Evolutionary conservation across 2,888 invertebrate species (phyloP), one percentile per base, ranked within the genome.

Genomic region (Pantelozetes paolii): DNA sequence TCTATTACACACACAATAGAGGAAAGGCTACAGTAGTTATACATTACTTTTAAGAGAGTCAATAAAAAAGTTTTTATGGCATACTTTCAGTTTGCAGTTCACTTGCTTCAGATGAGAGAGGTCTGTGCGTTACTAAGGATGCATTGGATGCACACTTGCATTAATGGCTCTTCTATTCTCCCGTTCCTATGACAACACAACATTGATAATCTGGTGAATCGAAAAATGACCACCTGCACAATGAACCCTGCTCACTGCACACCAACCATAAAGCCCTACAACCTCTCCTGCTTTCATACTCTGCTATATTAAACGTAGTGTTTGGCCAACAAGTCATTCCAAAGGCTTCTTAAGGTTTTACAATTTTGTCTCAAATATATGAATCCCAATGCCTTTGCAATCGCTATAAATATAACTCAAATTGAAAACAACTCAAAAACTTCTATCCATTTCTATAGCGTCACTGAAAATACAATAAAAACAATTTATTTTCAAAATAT

Each of bases 1-100:
- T 54, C 54, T 54, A 54, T 54, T 54, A 54, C 54, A 5, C 50
- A 50, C 8, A 20, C 11, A 54, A 15, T 54, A 15, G 26, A 54
- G 54, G 8, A 11, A 20, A 54, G 54, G 54, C 54, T 9, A 20
- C 15, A 54, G 54, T 54, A 54, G 54, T 54, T 54, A 54, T 54
- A 26, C 54, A 54, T 54, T 54, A 54, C 54, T 54, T 54, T 26
- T 23, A 54, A 54, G 54, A 45, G 36, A 50, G 54, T 54, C 54
- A 54, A 54, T 54, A 54, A 54, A 54, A 54, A 54, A 6, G 6
- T 54, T 54, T 54, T 54, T 50, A 50, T 50, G 20, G 50, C 20
- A 23, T 54, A 54, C 11, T 54, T 54, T 18, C 9, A 54, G 54
- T 50, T 50, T 26, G 54, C 26, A 54, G 54, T 54, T 54, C 23